These are phyloP conservation scores for Cebidichthys violaceus DNA, from an alignment of 2,113 vertebrate species.

Conservation along the genomic window DNA sequence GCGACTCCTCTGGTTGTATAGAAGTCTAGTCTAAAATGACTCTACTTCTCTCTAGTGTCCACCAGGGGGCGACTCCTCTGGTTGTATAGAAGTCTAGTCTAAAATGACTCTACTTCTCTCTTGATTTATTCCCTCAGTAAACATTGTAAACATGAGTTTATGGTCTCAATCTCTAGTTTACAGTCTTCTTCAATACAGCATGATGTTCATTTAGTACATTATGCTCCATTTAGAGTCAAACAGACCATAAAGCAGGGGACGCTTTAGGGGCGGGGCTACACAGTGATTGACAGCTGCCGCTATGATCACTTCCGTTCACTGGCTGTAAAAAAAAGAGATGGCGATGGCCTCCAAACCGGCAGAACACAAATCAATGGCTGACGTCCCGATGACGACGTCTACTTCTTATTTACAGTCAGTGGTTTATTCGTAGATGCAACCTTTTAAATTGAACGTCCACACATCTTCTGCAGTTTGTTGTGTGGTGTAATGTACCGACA, in stretches of 20 bases:
- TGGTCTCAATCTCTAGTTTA: background rate
- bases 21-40: background rate
- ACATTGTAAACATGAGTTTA: background rate
- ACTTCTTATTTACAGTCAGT: background rate
- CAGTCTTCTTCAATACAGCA: background rate
- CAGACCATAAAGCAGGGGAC: background rate
- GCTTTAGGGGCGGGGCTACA: background rate
- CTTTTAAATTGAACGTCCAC: background rate
- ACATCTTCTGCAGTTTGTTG: constrained; percentile 19
- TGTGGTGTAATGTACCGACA: background rate
- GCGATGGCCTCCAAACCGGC: background rate
- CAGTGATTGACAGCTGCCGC: background rate
- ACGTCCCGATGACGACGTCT: background rate
- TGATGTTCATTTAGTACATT: background rate
- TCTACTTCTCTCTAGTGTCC: background rate
- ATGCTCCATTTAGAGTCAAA: background rate
- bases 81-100: background rate
- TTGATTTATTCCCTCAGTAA: background rate
- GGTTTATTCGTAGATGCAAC: background rate
- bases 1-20: background rate
- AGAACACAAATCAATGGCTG: background rate
- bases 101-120: background rate
- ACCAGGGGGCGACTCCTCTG: background rate
- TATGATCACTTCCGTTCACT: background rate
- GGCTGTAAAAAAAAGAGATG: too few species aligned